Percentiles rank a stretch among this genome's conserved stretches.
Conservation (phyloP, 2,113 vertebrate species). For the Panthera tigris region DNA sequence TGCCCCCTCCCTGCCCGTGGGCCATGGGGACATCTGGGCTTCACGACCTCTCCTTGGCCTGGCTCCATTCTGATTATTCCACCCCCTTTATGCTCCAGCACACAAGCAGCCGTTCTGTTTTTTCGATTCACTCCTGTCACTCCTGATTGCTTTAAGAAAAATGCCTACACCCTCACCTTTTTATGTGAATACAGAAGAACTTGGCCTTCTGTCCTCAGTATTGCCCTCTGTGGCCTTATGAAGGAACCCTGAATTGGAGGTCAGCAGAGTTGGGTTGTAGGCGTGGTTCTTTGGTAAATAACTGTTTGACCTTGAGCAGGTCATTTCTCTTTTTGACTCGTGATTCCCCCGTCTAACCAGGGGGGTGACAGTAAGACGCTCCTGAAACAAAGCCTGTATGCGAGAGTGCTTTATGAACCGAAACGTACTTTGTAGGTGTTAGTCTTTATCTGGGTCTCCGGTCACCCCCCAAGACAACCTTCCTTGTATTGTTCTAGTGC, state of each 20-base stretch:
- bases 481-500: neutral
- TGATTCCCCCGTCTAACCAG: neutral
- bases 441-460: neutral
- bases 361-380: neutral
- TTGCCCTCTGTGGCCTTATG: neutral
- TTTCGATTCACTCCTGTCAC: neutral
- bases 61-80: fast-evolving
- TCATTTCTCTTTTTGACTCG: neutral
- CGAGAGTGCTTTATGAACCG: neutral
- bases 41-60: neutral
- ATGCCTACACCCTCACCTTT: neutral
- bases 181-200: neutral
- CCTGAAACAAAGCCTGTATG: neutral
- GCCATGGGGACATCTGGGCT: fast-evolving
- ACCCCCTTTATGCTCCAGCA: neutral
- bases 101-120: neutral
- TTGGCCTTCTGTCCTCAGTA: neutral
- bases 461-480: neutral
- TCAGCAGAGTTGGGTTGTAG: neutral
- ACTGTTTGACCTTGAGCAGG: neutral
- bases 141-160: neutral
- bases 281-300: neutral
- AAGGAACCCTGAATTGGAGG: neutral
- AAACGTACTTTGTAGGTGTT: neutral
- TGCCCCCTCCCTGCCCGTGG: neutral